phyloP scores from a whole-genome alignment of 2,113 vertebrate species.

The Elephas maximus region DNA sequence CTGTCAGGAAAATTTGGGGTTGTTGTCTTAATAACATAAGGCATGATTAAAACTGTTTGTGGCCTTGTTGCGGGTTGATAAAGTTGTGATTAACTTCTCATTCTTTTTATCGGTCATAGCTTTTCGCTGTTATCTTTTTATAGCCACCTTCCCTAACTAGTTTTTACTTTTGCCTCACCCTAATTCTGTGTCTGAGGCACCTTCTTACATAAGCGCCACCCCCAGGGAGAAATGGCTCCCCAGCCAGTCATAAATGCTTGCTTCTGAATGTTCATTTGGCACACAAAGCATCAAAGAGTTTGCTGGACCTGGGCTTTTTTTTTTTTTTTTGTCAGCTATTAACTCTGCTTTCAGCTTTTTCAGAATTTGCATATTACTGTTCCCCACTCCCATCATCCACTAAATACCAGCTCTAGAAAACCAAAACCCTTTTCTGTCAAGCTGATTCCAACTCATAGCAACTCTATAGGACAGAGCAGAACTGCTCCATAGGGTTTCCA shows the following conservation, averaged over 20 bases:
- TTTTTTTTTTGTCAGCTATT: slow-evolving; percentile 46
- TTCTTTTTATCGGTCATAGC: slow-evolving; percentile 43
- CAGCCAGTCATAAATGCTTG: neutral
- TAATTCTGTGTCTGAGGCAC: slow-evolving; percentile 55
- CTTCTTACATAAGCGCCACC: slow-evolving; percentile 52
- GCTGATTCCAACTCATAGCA: too few species aligned
- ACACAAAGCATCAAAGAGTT: slow-evolving; percentile 71
- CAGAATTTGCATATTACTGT: neutral
- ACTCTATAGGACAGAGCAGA: too few species aligned
- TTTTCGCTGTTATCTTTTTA: slow-evolving; percentile 77
- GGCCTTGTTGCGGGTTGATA: slow-evolving; percentile 66
- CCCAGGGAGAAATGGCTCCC: slow-evolving; percentile 59
- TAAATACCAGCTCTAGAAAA: neutral
- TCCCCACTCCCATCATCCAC: neutral
- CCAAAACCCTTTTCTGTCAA: too few species aligned
- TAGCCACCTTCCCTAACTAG: slow-evolving; percentile 51
- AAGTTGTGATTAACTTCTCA: slow-evolving; percentile 78
- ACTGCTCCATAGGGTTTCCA: too few species aligned
- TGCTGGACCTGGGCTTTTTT: slow-evolving; percentile 74
- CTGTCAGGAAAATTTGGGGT: slow-evolving; percentile 81
- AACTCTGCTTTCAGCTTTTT: slow-evolving; percentile 34
- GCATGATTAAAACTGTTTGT: slow-evolving; percentile 76
- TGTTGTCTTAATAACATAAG: slow-evolving; percentile 83
- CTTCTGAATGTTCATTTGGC: slow-evolving; percentile 69
- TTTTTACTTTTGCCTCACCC: neutral